Conservation (phyloP, 2,113 vertebrate species). For the Limnothrissa miodon region DNA sequence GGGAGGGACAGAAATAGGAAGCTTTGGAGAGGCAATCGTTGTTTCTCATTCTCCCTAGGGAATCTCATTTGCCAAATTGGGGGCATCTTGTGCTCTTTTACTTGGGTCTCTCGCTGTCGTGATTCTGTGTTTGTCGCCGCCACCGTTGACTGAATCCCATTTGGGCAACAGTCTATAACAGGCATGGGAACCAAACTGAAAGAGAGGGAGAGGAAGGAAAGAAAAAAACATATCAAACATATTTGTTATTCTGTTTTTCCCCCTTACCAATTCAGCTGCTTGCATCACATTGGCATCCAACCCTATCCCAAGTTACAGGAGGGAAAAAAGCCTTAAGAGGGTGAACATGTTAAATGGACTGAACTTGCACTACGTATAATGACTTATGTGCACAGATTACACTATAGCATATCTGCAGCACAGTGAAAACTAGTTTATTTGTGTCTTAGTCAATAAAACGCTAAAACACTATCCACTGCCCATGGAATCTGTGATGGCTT, state of each 20-base stretch:
- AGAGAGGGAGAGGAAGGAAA: constrained; percentile 17
- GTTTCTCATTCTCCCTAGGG: neutral
- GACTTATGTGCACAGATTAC: neutral
- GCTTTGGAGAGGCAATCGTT: neutral
- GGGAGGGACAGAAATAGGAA: neutral
- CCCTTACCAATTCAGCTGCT: neutral
- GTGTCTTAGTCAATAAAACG: too few relatives aligned
- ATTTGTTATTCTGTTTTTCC: constrained; percentile 19
- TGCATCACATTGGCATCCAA: constrained; percentile 1
- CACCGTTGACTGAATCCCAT: constrained; percentile 7
- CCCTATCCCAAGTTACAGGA: neutral
- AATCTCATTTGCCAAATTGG: constrained; percentile 8
- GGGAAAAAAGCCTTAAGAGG: neutral
- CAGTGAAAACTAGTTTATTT: neutral
- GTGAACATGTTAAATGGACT: constrained; percentile 8
- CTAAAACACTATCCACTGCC: too few relatives aligned
- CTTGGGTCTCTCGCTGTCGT: neutral
- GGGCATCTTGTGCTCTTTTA: constrained; percentile 3
- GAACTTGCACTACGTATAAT: neutral
- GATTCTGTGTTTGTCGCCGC: constrained; percentile 2
- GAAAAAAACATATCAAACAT: constrained; percentile 47
- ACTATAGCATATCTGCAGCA: neutral
- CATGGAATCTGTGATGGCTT: neutral
- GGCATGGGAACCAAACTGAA: neutral
- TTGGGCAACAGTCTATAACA: neutral